These are phyloP conservation scores for Okamejei kenojei DNA, from an alignment of 2,797 vertebrate species.

Conservation along the genomic window DNA sequence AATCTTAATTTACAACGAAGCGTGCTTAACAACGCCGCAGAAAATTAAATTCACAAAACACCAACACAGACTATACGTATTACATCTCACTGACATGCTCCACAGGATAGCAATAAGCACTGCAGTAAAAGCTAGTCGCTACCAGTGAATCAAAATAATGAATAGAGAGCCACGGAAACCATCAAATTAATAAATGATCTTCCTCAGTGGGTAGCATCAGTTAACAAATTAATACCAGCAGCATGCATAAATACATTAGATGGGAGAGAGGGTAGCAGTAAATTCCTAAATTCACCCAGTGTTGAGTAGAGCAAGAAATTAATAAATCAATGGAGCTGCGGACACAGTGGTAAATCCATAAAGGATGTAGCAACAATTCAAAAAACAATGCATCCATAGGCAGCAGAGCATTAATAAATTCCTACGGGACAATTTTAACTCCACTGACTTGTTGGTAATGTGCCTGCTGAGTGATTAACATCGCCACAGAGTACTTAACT, in stretches of 20 bases:
- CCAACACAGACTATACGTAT: not conserved
- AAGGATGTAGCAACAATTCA: not conserved
- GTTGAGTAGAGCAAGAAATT: not conserved
- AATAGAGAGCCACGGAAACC: not conserved
- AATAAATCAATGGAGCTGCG: not conserved
- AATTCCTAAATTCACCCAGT: not conserved
- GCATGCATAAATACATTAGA: not conserved
- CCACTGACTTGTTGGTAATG: no score
- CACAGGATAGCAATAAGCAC: not conserved
- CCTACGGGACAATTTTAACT: not conserved
- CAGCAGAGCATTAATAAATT: not conserved
- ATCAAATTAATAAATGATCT: constrained; percentile 11
- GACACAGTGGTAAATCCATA: not conserved
- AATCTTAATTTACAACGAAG: not conserved
- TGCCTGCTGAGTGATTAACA: not conserved
- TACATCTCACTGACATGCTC: not conserved
- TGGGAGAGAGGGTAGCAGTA: not conserved
- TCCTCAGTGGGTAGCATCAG: not conserved
- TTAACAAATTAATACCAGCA: constrained; percentile 16
- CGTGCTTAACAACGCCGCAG: not conserved
- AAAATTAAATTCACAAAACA: constrained; percentile 21
- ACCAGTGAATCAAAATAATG: constrained; percentile 26
- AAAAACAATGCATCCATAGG: not conserved
- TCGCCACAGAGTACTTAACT: not conserved
- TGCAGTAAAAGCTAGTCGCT: not conserved